Evolutionary conservation across 2,113 vertebrate genomes (phyloP).

Genomic region (Holacanthus passer): DNA sequence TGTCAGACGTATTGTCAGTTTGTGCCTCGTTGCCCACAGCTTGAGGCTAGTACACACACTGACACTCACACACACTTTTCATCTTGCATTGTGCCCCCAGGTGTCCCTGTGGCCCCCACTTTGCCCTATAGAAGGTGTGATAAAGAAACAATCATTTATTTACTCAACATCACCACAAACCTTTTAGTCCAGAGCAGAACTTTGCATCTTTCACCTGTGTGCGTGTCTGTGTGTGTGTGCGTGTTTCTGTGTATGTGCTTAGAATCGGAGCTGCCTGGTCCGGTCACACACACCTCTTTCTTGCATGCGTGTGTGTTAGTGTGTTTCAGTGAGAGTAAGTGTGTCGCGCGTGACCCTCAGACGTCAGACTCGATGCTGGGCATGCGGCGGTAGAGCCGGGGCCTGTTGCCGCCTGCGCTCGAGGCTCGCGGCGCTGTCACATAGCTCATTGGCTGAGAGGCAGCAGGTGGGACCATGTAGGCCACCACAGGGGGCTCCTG

Average conservation of each 20-base stretch:
- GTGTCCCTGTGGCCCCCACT: conserved; percentile 63
- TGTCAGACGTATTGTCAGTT: conserved; percentile 61
- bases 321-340: conserved; percentile 57
- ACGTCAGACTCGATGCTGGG: conserved; percentile 99
- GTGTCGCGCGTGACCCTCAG: conserved; percentile 78
- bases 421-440: conserved; percentile 90
- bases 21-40: conserved; percentile 55
- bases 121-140: conserved; percentile 46
- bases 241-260: conserved; percentile 57
- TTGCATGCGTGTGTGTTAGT: conserved; percentile 63
- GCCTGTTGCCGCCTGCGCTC: conserved; percentile 94
- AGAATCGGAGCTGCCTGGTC: conserved; percentile 72
- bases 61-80: conserved; percentile 64
- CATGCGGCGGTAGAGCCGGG: conserved; percentile 97
- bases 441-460: conserved; percentile 92
- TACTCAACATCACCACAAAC: conserved; percentile 59
- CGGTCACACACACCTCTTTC: conserved; percentile 61
- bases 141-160: conserved; percentile 68
- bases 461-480: conserved; percentile 93
- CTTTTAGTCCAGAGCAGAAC: conserved; percentile 46
- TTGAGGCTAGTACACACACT: conserved; percentile 62
- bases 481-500: conserved; percentile 90
- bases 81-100: conserved; percentile 61
- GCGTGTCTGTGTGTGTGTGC: conserved; percentile 52
- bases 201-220: conserved; percentile 23